Conservation (phyloP, 2,113 vertebrate species). For the Ochotona curzoniae region DNA sequence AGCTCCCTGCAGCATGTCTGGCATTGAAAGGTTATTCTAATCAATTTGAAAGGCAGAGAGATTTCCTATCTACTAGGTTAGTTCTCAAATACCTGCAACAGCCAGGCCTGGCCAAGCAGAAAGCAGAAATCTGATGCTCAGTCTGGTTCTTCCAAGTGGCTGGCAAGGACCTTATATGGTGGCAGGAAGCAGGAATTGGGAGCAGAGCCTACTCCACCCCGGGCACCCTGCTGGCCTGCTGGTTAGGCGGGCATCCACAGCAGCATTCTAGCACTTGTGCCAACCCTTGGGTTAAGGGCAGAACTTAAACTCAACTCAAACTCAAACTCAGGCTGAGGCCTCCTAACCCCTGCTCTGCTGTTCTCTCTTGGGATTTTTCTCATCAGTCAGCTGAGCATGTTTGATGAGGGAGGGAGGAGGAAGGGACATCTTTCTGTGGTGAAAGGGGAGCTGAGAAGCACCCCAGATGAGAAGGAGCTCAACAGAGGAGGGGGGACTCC, state of each 20-base stretch:
- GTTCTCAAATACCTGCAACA: no score
- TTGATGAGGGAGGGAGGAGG: background rate
- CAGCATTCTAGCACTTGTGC: no score
- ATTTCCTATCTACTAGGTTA: no score
- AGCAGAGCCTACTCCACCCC: no score
- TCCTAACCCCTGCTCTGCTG: background rate
- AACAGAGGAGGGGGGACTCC: background rate
- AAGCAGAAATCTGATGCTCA: no score
- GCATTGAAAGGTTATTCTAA: background rate
- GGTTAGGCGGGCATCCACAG: no score
- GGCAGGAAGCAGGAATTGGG: no score
- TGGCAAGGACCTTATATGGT: no score
- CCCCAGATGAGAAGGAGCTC: background rate
- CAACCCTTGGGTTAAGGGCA: background rate
- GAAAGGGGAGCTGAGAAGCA: rapidly evolving
- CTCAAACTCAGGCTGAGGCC: background rate
- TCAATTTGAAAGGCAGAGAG: no score
- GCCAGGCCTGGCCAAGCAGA: no score
- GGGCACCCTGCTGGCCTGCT: no score
- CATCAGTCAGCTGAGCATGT: background rate
- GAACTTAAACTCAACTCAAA: background rate
- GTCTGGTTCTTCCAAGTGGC: no score
- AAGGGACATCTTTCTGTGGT: background rate
- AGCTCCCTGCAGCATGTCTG: background rate
- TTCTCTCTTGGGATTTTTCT: background rate